Evolutionary conservation across 2,888 invertebrate genomes (phyloP).

Genomic region (Cephonodes hylas): DNA sequence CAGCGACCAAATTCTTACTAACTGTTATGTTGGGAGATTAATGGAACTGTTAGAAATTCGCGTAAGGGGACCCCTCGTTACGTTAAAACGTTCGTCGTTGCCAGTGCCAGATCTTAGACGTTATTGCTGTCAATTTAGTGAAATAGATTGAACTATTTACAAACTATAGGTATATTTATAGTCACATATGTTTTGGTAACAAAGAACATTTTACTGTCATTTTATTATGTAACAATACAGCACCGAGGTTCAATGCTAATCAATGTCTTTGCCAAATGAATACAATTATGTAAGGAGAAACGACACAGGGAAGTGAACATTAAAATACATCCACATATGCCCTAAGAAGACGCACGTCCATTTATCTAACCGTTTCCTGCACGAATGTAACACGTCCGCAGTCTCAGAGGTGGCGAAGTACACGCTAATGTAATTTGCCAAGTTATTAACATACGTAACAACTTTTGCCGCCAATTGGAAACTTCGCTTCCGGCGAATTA

Average conservation of each 20-base stretch:
- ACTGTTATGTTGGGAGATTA: slow-evolving; percentile 9
- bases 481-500: neutral
- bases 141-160: too few species aligned
- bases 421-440: slow-evolving; percentile 1
- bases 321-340: too few species aligned
- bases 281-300: too few species aligned
- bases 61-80: slow-evolving; percentile 5
- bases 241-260: too few species aligned
- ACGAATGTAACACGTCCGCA: neutral
- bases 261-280: too few species aligned
- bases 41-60: slow-evolving; percentile 8
- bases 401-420: neutral
- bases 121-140: too few species aligned
- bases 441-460: slow-evolving; percentile 6
- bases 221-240: too few species aligned
- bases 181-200: too few species aligned
- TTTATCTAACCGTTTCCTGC: neutral
- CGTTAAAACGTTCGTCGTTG: neutral
- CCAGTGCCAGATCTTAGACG: neutral
- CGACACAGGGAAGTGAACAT: too few species aligned
- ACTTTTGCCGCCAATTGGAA: slow-evolving; percentile 3
- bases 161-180: too few species aligned
- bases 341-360: too few species aligned
- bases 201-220: too few species aligned
- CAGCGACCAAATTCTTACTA: slow-evolving; percentile 40